A percentile compares a stretch with the other conserved stretches of the same genome.
These are phyloP conservation scores for Plodia interpunctella DNA, from an alignment of 1,140 invertebrate species.

Conservation along the genomic window DNA sequence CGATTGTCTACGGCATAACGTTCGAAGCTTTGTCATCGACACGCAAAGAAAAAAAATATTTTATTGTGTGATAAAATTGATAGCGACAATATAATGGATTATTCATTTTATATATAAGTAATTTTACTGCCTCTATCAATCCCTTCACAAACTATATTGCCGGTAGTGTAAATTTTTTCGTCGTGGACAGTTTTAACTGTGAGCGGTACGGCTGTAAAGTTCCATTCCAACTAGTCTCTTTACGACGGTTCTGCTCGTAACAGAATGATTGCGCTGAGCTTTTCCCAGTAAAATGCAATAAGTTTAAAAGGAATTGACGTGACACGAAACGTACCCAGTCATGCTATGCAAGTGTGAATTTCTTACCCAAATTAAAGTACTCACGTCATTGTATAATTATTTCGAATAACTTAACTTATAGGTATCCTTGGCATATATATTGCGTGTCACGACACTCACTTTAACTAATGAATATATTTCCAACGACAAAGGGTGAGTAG, in stretches of 20 bases:
- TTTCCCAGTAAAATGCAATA: slow-evolving; percentile 41
- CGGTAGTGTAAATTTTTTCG: slow-evolving; percentile 31
- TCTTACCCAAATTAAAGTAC: no score
- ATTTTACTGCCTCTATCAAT: background rate
- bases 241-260: slow-evolving; percentile 50
- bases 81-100: no score
- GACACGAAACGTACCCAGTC: slow-evolving; percentile 22
- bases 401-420: no score
- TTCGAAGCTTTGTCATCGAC: no score
- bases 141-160: slow-evolving; percentile 2
- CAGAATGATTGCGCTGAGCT: slow-evolving; percentile 50
- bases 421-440: no score
- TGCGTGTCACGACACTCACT: no score
- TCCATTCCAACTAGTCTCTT: slow-evolving; percentile 51
- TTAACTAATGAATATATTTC: no score
- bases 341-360: background rate
- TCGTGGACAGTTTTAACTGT: slow-evolving; percentile 44
- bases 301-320: slow-evolving; percentile 39
- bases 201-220: slow-evolving; percentile 45
- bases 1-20: no score
- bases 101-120: background rate
- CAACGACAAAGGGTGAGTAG: no score
- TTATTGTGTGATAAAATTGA: no score
- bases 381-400: no score
- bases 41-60: no score